Evolutionary conservation across 2,888 invertebrate genomes (phyloP).

Genomic region (Xestia c-nigrum): DNA sequence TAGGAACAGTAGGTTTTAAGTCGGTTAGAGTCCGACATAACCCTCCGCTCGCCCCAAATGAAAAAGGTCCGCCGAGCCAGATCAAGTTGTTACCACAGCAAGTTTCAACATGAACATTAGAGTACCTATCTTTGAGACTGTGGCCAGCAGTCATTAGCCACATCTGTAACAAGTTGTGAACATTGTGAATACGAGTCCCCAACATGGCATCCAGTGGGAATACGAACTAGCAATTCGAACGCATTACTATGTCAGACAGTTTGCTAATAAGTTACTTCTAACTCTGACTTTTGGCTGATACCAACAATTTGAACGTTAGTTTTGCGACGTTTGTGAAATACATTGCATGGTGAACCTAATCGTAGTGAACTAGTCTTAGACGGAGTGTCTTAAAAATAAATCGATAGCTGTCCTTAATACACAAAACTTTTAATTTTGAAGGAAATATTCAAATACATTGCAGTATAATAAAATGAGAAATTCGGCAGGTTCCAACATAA

Average conservation of each 20-base stretch:
- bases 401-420: too few species aligned
- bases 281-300: neutral
- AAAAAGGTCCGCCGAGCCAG: neutral
- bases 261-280: slow-evolving; percentile 31
- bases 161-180: slow-evolving; percentile 12
- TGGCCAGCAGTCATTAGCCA: slow-evolving; percentile 11
- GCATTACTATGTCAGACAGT: slow-evolving; percentile 27
- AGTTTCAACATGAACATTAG: neutral
- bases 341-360: too few species aligned
- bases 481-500: neutral
- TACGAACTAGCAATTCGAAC: slow-evolving; percentile 5
- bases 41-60: neutral
- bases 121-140: slow-evolving; percentile 7
- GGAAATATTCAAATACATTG: neutral
- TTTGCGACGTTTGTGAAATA: neutral
- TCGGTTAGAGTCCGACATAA: neutral
- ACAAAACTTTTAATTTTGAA: neutral
- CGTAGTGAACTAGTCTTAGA: too few species aligned
- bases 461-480: too few species aligned
- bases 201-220: slow-evolving; percentile 30
- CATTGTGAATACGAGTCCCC: slow-evolving; percentile 12
- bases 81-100: slow-evolving; percentile 1
- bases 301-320: neutral
- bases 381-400: too few species aligned
- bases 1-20: neutral